phyloP scores from a whole-genome alignment of 2,113 vertebrate species.

The Grammomys dolichurus region DNA sequence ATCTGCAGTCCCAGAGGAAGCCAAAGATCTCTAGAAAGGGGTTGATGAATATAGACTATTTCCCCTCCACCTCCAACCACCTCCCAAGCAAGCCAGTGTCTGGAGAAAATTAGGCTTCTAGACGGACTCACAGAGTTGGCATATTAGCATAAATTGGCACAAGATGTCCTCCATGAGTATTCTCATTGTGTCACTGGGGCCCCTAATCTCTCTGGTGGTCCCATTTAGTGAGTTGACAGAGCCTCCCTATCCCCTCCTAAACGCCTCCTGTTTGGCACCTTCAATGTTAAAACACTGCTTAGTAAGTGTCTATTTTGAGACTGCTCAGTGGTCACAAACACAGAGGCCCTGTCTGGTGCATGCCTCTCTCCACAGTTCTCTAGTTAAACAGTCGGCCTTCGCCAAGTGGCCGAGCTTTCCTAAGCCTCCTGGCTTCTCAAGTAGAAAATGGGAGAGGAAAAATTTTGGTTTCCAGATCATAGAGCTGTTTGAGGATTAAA shows the following conservation, averaged over 20 bases:
- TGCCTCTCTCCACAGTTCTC: rapidly evolving
- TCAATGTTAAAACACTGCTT: not conserved
- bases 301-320: not conserved
- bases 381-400: not conserved
- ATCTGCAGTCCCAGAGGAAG: slow-evolving; percentile 9
- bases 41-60: not conserved
- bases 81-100: not conserved
- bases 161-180: not conserved
- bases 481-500: not conserved
- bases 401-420: not conserved
- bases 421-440: not conserved
- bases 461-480: not conserved
- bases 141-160: not conserved
- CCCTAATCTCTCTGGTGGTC: not conserved
- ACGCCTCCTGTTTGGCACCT: not conserved
- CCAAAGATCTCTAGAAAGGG: not conserved
- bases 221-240: not conserved
- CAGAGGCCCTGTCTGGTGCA: not conserved
- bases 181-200: not conserved
- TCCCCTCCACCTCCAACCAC: rapidly evolving
- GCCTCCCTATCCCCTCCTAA: not conserved
- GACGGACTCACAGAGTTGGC: not conserved
- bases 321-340: not conserved
- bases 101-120: not conserved
- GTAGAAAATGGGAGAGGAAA: not conserved